Evolutionary conservation across 2,888 invertebrate genomes (phyloP), one percentile per base, ranked within the genome.

Genomic region (Chalcis sispes): DNA sequence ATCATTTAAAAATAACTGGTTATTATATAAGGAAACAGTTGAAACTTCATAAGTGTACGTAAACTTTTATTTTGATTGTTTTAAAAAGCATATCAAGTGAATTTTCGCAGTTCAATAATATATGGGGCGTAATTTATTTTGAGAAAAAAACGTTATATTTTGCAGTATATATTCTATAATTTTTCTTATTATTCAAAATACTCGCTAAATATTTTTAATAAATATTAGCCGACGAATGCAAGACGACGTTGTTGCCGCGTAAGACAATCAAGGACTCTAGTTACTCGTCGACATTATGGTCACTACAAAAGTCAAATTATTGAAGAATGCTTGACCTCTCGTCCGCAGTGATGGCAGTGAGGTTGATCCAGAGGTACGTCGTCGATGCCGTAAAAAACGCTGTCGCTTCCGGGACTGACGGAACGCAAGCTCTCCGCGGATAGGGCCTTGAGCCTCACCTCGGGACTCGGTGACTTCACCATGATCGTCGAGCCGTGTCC

Each of bases 401-500:
- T 96, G 88, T 96, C 96, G 80, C 96, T 96, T 27, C 96, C 96
- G 2, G 96, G 96, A 83, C 96, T 96, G 50, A 95, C 95, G n/a
- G 96, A 96, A 61, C 96, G 92, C 69, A 96, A 89, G 0, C 96
- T 96, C 89, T 96, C 96, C 58, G 95, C 95, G 81, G 96, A 96
- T 76, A 95, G 91, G 10, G 96, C 95, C 89, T 96, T 96, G 67
- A 95, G 88, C 80, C 92, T 89, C 13, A 90, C 85, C 78, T 91
- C 91, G 1, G 90, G 90, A 83, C 90, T 90, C 23, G 88, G 85
- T 2, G 87, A 85, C 48, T 88, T 87, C 36, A 87, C 80, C 15
- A 86, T 72, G 10, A 86, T 75, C 1, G 86, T 81, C 15, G 66
- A 62, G 61, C 84, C 84, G 2, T 84, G 85, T 76, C 85, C 87